Conservation (phyloP, 2,113 vertebrate species). For the Eclectus roratus region DNA sequence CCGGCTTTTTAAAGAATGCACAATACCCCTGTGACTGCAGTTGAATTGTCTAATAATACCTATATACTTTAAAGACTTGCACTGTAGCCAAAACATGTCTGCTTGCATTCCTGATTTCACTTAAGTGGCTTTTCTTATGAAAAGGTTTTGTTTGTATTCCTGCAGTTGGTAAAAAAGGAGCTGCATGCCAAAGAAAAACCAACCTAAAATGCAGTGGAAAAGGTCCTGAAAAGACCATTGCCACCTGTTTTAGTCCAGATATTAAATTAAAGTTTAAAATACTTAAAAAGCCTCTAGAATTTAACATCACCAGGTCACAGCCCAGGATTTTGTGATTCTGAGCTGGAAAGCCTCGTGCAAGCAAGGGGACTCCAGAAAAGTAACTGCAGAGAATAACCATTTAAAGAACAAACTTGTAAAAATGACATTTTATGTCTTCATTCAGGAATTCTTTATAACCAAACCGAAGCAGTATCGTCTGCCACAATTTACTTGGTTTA, state of each 20-base stretch:
- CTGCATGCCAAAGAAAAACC: background rate
- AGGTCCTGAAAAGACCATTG: conserved; percentile 4
- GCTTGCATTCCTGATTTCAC: conserved; percentile 70
- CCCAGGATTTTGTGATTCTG: background rate
- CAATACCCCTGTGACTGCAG: background rate
- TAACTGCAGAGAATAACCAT: background rate
- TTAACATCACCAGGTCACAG: background rate
- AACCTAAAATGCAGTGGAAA: conserved; percentile 8
- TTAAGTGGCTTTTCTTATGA: conserved; percentile 68
- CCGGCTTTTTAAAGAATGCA: conserved; percentile 36
- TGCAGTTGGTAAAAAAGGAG: conserved; percentile 42
- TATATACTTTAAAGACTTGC: conserved; percentile 56
- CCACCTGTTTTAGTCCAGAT: conserved; percentile 40
- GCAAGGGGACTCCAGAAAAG: background rate
- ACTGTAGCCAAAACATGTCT: conserved; percentile 68
- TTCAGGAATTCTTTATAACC: background rate
- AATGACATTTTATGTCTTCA: background rate
- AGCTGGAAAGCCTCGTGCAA: background rate
- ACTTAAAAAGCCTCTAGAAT: conserved; percentile 30
- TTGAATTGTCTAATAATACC: conserved; percentile 45
- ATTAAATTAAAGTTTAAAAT: conserved; percentile 34
- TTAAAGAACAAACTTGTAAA: background rate
- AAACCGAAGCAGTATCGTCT: background rate
- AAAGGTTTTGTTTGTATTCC: conserved; percentile 70
- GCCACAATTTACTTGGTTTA: conserved; percentile 4